Base-by-base conservation (phyloP, 2,797 vertebrate species). In the Acipenser oxyrinchus region DNA sequence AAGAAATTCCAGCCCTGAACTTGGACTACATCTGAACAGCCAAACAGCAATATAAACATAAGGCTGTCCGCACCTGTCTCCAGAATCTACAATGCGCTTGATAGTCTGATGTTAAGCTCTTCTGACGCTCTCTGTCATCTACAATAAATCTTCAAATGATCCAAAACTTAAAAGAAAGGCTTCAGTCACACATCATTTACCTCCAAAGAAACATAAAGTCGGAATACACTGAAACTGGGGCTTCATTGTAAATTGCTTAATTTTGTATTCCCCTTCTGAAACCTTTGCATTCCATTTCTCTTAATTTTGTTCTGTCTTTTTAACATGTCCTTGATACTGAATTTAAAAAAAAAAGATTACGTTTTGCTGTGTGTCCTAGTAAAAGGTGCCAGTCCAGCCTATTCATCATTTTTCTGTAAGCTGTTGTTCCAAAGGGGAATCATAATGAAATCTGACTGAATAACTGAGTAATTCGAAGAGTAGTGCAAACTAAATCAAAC, bases 101-200 rank as follows among this genome's bases (percentile, higher is more conserved):
- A 51, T 65, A 65, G 63, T 51, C 48, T 15, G 51, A 53, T 60
- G 59, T 64, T 48, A 58, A 77, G 70, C 76, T 81, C 79, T 76
- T 77, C 75, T 48, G 37, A 53, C 62, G 60, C 57, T 4, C 1
- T 63, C 49, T 70, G 74, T 71, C 60, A 18, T 65, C 63, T 65
- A 71, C 73, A 73, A 78, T 78, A 81, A 70, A 82, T 81, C 74
- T 77, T 77, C 74, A 78, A 81, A 71, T 80, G 80, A 84, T 81
- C 79, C 82, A 74, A 68, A 76, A 75, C 81, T 81, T 73, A 66
- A 68, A 75, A 76, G 74, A 80, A 80, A 74, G 71, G 78, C 73
- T 77, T 70, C 65, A 79, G 82, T 87, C 82, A 84, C 82, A 81
- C 75, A 69, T 78, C 83, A 85, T 88, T 87, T 83, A 83, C 73